Evolutionary conservation across 2,888 invertebrate species (phyloP).

Genomic region (Cinara cedri): DNA sequence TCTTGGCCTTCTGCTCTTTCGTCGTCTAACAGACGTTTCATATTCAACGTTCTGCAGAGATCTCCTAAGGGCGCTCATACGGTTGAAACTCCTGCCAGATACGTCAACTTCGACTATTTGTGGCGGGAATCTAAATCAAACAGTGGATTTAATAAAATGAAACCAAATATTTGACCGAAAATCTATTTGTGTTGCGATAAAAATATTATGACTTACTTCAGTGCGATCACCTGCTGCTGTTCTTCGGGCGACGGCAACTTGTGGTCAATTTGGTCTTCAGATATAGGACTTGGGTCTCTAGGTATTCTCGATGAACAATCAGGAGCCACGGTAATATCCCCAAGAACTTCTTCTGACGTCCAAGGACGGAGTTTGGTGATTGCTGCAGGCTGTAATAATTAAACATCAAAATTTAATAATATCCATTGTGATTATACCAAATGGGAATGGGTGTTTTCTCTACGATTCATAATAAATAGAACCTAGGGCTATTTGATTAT

Average conservation of each 20-base stretch:
- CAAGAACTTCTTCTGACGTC: slow-evolving; percentile 82
- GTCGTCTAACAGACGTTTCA: slow-evolving; percentile 64
- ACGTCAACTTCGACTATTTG: slow-evolving; percentile 88
- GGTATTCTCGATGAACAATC: slow-evolving; percentile 77
- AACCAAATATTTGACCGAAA: not conserved
- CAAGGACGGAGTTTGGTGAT: slow-evolving; percentile 81
- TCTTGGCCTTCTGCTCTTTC: slow-evolving; percentile 77
- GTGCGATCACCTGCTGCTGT: slow-evolving; percentile 80
- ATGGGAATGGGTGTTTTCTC: not conserved
- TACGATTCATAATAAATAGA: not conserved
- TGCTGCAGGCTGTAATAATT: slow-evolving; percentile 74
- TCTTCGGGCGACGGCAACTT: slow-evolving; percentile 87
- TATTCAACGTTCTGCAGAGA: slow-evolving; percentile 70
- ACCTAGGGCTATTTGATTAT: too few species aligned
- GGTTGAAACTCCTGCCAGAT: slow-evolving; percentile 84
- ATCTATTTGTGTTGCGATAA: not conserved
- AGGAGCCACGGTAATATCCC: slow-evolving; percentile 80
- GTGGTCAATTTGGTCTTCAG: slow-evolving; percentile 68
- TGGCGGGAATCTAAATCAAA: slow-evolving; percentile 75
- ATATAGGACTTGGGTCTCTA: slow-evolving; percentile 60
- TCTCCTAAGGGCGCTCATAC: slow-evolving; percentile 85
- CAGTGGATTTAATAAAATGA: slow-evolving; percentile 21
- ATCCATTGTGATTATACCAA: not conserved
- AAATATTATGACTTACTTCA: slow-evolving; percentile 70
- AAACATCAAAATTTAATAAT: not conserved